Base-by-base conservation (phyloP, 1,140 invertebrate genomes). In the Diachasmimorpha longicaudata region DNA sequence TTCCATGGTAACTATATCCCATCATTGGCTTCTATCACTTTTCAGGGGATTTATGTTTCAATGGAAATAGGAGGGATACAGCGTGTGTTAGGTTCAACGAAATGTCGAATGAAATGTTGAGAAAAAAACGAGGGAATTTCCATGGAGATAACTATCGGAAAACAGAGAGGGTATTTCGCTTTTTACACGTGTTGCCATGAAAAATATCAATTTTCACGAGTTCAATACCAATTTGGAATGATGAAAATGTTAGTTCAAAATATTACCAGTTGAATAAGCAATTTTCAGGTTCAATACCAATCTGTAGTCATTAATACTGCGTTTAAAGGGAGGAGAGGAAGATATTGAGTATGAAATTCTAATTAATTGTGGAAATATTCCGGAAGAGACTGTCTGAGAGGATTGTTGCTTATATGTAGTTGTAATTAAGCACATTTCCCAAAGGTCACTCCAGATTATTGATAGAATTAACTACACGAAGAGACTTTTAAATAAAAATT, bases 71-170 rank as follows among this genome's bases (percentile, higher is more conserved):
- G 48, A 52, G 14, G 14, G 14, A 2, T 31, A 31, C 48, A 52
- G 48, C n/a, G 48, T 16, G 13, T n/a, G 16, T 16, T 52, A 10
- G 48, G 16, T 19, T n/a, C 48, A 52, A 9, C 44, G n/a, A 46
- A 46, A 46, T 46, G n/a, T 46, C 44, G n/a, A 46, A 52, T 52
- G n/a, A 52, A 52, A 52, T n/a, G 58, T 19, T 23, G 58, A 31
- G 58, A 63, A 14, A 31, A n/a, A 63, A 14, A 13, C 58, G 58
- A 63, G 58, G 23, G 23, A 63, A 63, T 63, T 25, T 63, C 19
- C 58, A 63, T 63, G 31, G 58, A 63, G 58, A 63, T 63, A 31
- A 63, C 58, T 25, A 63, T 63, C 58, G 58, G 58, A 63, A 63
- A 25, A 25, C 58, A 63, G 23, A 42, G 39, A 25, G n/a, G n/a